Conservation (phyloP, 92 coral and sea anemone genomes). For the Plumapathes pennacea region DNA sequence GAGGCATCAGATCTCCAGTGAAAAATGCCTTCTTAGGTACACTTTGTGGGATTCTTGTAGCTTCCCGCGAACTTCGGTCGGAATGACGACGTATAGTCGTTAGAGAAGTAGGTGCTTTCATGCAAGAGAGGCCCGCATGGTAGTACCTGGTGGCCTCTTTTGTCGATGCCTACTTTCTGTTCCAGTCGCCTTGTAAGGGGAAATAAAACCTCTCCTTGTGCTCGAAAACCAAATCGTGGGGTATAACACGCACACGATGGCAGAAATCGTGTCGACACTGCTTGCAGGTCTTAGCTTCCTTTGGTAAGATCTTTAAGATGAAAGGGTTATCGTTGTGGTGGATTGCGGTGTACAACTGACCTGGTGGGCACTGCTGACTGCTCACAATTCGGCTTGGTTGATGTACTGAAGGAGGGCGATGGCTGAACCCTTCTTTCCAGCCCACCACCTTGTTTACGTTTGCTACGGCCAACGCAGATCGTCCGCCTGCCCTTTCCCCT, state of each 20-base stretch:
- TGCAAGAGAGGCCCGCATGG: conserved; percentile 42
- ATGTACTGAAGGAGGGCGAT: too few relatives aligned
- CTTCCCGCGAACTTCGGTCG: conserved; percentile 18
- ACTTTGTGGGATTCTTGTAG: conserved; percentile 28
- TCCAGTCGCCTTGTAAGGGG: conserved; percentile 50
- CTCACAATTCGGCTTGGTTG: too few relatives aligned
- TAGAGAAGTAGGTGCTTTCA: too few relatives aligned
- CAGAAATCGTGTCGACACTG: conserved; percentile 47
- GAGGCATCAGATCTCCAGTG: too few relatives aligned
- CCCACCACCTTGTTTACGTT: conserved; percentile 40
- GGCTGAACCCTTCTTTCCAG: too few relatives aligned
- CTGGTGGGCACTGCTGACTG: too few relatives aligned
- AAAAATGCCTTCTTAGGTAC: conserved; percentile 9
- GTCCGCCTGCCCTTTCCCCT: not conserved
- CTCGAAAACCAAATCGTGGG: conserved; percentile 41
- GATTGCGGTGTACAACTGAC: too few relatives aligned
- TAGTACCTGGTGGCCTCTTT: conserved; percentile 50
- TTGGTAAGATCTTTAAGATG: conserved; percentile 35
- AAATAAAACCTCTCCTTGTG: conserved; percentile 43
- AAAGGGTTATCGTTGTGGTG: conserved; percentile 44
- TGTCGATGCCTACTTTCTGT: conserved; percentile 26
- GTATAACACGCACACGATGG: conserved; percentile 33
- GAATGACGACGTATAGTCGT: conserved; percentile 50
- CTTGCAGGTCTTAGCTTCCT: conserved; percentile 30
- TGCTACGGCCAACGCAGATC: conserved; percentile 41